These are phyloP conservation scores for Arctopsyche grandis DNA, from an alignment of 1,140 invertebrate species.

Conservation along the genomic window DNA sequence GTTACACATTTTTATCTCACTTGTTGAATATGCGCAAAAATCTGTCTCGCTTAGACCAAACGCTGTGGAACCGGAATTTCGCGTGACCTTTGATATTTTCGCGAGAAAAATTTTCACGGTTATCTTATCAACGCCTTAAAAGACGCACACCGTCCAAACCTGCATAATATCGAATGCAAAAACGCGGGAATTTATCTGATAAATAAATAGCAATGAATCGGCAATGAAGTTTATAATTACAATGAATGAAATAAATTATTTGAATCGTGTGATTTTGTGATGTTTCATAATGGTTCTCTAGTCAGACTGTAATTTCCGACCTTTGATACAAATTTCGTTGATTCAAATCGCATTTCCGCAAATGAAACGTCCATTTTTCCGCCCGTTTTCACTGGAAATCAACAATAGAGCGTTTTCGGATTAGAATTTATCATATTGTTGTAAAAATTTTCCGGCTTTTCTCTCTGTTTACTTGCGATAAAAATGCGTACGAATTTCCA, in stretches of 20 bases:
- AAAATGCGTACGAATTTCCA: background rate
- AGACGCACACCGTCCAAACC: too few relatives aligned
- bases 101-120: background rate
- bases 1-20: background rate
- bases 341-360: background rate
- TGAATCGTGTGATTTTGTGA: too few relatives aligned
- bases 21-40: constrained; percentile 27
- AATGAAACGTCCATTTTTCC: background rate
- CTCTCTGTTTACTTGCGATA: too few relatives aligned
- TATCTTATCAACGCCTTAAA: constrained; percentile 14
- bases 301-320: too few relatives aligned
- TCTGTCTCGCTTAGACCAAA: background rate
- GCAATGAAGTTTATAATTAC: too few relatives aligned
- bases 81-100: constrained; percentile 24
- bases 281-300: too few relatives aligned
- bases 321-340: too few relatives aligned
- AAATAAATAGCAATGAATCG: background rate
- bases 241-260: too few relatives aligned
- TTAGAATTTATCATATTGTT: too few relatives aligned
- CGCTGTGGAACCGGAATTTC: background rate
- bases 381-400: background rate
- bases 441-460: too few relatives aligned
- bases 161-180: background rate
- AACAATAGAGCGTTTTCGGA: too few relatives aligned
- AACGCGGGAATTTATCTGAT: background rate